Base-by-base conservation (phyloP, 2,888 invertebrate species). In the Protonemura montana region DNA sequence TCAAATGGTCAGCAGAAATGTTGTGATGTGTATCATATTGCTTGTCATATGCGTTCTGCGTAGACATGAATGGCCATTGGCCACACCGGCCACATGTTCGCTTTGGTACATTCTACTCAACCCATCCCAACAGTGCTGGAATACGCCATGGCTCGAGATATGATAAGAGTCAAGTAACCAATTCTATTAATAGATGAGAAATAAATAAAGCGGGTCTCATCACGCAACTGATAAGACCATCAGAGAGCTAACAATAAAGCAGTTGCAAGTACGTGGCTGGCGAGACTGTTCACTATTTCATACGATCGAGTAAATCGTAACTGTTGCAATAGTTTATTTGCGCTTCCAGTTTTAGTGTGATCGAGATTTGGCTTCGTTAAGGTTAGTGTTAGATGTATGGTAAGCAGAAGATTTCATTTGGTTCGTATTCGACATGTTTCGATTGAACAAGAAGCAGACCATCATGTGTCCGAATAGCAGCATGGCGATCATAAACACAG, bases 161-260 rank as follows among this genome's bases (percentile, higher is more conserved):
- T 83, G 42, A 83, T 35, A 83, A 42, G 42, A 78, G 82, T 30
- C 82, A 26, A 41, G 82, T 41, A 83, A 83, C 82, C 41, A 26
- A 83, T 26, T 35, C 82, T 83, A 83, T 41, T 25, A 83, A 83
- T 83, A 83, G 82, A 83, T 35, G n/a, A 41, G 82, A 83, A 83
- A 83, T 83, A 83, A 83, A 83, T 83, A 83, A 30, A 83, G 82
- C 82, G 13, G 5, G 10, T 83, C 41, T 41, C 82, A 83, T 83
- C 82, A 83, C 42, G 82, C 82, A 83, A 83, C 82, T 83, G 82
- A 83, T 83, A 83, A 83, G 41, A 16, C 26, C 82, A 78, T 82
- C 82, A 2, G 3, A 83, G 35, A 10, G 35, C 82, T 35, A 83
- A 83, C 82, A 83, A 83, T 83, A 41, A 78, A 83, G 81, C 81